Evolutionary conservation across 2,888 invertebrate genomes (phyloP).

Genomic region (Stenodema calcarata): DNA sequence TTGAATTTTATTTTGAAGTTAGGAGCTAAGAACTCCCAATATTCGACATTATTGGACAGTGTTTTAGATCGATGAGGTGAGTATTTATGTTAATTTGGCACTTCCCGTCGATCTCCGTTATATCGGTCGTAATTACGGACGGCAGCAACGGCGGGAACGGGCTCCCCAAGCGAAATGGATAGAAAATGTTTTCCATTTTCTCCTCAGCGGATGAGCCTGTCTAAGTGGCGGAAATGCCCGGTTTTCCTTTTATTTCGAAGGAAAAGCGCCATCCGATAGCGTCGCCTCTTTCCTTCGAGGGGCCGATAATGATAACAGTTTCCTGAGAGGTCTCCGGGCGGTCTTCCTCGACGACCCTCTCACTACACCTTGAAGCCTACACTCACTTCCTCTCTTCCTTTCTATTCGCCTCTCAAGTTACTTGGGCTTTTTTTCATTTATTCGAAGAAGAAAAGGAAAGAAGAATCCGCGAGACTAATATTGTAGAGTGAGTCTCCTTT

Average conservation of each 20-base stretch:
- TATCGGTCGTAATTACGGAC: background rate
- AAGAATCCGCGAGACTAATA: background rate
- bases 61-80: too few species aligned
- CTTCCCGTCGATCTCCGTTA: background rate
- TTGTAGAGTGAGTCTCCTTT: too few species aligned
- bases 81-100: too few species aligned
- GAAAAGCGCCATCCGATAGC: background rate
- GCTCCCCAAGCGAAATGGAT: background rate
- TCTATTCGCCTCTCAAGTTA: background rate
- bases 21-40: too few species aligned
- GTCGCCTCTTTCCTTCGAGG: background rate
- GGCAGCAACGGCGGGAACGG: background rate
- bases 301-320: background rate
- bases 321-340: background rate
- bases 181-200: background rate
- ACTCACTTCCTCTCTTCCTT: background rate
- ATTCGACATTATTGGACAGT: too few species aligned
- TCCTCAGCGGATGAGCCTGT: background rate
- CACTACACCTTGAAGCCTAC: too few species aligned
- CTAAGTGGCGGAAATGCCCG: background rate
- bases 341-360: background rate
- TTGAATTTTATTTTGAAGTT: too few species aligned
- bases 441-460: background rate
- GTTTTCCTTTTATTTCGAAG: background rate
- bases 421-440: background rate